Percentiles rank a stretch among this genome's conserved stretches.
phyloP scores from a whole-genome alignment of 2,113 vertebrate species.

The Dromaius novaehollandiae region DNA sequence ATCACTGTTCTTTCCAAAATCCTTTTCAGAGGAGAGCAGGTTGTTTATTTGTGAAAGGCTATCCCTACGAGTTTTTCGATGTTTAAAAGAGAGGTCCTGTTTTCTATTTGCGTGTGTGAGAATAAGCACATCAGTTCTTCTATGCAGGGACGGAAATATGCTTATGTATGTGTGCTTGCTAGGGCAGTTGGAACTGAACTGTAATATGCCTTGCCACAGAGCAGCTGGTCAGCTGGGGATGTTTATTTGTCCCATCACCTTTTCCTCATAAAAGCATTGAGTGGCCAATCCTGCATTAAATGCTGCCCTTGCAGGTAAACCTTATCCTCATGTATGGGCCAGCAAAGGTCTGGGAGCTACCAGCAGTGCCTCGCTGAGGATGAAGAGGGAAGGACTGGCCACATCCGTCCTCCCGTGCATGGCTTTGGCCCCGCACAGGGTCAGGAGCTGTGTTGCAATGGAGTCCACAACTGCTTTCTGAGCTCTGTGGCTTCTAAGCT shows the following conservation, averaged over 20 bases:
- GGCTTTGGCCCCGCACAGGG: no score
- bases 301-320: neutral
- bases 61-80: neutral
- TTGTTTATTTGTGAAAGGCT: slow-evolving; percentile 50
- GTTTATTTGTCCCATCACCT: accelerated
- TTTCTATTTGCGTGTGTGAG: neutral
- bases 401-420: no score
- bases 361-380: neutral
- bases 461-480: neutral
- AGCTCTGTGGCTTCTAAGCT: neutral
- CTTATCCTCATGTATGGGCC: neutral
- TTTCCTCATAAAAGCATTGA: neutral
- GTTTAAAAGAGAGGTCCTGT: neutral
- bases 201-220: neutral
- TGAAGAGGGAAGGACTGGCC: neutral
- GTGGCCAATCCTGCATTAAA: neutral
- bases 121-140: accelerated
- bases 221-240: neutral
- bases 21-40: slow-evolving; percentile 15
- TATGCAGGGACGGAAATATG: neutral
- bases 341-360: neutral
- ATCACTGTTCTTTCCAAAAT: slow-evolving; percentile 48
- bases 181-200: neutral
- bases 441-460: neutral
- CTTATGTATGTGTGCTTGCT: neutral